Evolutionary conservation across 2,888 invertebrate species (phyloP), one percentile per base, ranked within the genome.

Genomic region (Cataglyphis altisquamis): DNA sequence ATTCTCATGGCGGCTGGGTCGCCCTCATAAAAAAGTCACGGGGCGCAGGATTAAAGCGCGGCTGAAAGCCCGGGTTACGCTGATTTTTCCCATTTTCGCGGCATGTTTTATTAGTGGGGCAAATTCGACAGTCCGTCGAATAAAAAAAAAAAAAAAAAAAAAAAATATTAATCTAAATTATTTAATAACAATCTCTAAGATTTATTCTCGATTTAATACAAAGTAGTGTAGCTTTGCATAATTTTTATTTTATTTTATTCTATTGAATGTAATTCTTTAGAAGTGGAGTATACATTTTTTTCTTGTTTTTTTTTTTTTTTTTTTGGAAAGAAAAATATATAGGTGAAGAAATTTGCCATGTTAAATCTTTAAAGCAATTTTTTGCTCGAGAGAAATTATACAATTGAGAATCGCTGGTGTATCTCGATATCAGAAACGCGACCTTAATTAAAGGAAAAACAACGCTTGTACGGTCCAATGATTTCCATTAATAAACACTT

Each of bases 401-500:
- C n/a, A 4, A 25, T 77, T 77, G 77, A 67, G 25, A 66, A 75
- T 66, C 18, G 21, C 41, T 10, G 36, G 18, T 48, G 48, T 9
- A 1, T 36, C 36, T 52, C 25, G 9, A 39, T 67, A 67, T 66
- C 29, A 77, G 55, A 67, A 55, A 55, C 39, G 29, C 67, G 77
- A 5, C 39, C 39, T 77, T 77, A 77, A 67, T 77, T 77, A 67
- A 77, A 55, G 66, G 67, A 67, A 67, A 74, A 77, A 66, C 77
- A 77, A 67, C 15, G 55, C 45, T 67, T 15, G 66, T 66, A 66
- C 21, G 70, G 60, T 80, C 70, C 45, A n/a, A 36, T 12, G n/a
- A 36, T 80, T 77, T 80, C 45, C 60, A 70, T 80, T 80, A 80
- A 80, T 70, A 80, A 80, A 80, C 78, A 80, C 78, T 77, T 77